Percentiles rank a stretch among this genome's conserved stretches.
phyloP scores from a whole-genome alignment of 2,888 invertebrate species.

The Cephus pulcher region DNA sequence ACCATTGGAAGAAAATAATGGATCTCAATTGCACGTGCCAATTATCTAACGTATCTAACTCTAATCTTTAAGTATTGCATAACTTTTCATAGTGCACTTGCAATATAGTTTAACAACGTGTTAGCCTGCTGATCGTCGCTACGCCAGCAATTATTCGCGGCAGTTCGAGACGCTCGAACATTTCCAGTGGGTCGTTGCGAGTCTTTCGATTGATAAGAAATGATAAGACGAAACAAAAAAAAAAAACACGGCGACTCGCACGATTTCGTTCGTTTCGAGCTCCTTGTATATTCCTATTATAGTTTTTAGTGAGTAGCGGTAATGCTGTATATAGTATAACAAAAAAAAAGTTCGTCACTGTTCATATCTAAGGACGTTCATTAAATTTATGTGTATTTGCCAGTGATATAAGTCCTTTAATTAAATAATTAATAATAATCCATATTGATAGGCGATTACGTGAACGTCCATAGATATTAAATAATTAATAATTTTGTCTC shows the following conservation, averaged over 20 bases:
- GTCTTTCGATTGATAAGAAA: background rate
- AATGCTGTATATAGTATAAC: background rate
- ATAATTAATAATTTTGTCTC: background rate
- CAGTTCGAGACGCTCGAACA: background rate
- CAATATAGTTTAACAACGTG: background rate
- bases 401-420: background rate
- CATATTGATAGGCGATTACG: background rate
- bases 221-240: background rate
- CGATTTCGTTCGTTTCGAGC: background rate
- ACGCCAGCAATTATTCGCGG: background rate
- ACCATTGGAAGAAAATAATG: background rate
- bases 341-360: background rate
- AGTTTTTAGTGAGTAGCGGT: background rate
- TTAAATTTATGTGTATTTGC: background rate
- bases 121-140: background rate
- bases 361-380: background rate
- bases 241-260: no score
- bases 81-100: background rate
- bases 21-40: slow-evolving; percentile 12
- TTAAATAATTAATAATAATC: background rate
- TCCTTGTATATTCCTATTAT: background rate
- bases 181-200: background rate
- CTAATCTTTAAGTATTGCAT: background rate
- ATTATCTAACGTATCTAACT: slow-evolving; percentile 3
- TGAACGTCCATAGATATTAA: background rate